Percentiles rank a stretch among this genome's conserved stretches.
Evolutionary conservation across 2,113 vertebrate genomes (phyloP).

Genomic region (Pituophis catenifer): DNA sequence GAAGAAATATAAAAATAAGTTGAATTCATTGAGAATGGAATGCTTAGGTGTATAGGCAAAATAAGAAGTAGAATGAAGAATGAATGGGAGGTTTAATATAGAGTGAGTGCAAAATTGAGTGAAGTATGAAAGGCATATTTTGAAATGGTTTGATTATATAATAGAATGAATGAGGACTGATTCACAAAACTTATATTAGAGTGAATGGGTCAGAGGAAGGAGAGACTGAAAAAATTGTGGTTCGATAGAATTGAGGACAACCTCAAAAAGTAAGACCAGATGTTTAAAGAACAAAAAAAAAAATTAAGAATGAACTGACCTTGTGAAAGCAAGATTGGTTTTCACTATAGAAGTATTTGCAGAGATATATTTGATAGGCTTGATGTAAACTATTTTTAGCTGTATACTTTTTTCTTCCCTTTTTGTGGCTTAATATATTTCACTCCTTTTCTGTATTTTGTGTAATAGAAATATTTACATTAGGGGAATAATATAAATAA

Average conservation of each 20-base stretch:
- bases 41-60: background rate
- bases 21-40: background rate
- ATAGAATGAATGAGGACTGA: background rate
- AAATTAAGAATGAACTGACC: background rate
- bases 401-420: background rate
- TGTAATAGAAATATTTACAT: background rate
- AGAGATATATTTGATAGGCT: background rate
- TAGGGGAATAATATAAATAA: background rate
- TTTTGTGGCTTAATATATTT: background rate
- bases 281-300: background rate
- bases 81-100: background rate
- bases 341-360: background rate
- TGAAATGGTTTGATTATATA: background rate
- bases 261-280: background rate
- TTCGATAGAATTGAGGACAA: background rate
- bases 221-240: background rate
- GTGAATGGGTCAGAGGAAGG: background rate
- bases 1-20: background rate
- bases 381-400: background rate
- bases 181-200: background rate
- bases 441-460: background rate
- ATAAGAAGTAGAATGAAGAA: background rate
- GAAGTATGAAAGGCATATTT: background rate
- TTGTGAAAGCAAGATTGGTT: background rate
- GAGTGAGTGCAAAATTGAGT: background rate